A percentile compares a stretch with the other conserved stretches of the same genome.
Evolutionary conservation across 2,888 invertebrate species (phyloP).

Genomic region (Yponomeuta plumbellus): DNA sequence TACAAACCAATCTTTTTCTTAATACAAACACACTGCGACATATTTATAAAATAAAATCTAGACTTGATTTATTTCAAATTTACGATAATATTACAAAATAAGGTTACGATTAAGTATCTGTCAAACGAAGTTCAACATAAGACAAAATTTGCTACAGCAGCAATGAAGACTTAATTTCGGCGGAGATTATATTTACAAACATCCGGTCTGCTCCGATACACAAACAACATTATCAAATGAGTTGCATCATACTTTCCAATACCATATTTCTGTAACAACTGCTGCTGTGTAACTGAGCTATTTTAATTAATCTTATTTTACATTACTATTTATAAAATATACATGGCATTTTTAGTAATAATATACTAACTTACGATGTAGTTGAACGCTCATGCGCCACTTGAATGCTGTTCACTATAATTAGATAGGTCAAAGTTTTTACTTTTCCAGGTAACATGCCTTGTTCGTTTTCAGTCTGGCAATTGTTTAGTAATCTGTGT

Average conservation of each 20-base stretch:
- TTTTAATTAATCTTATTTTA: too few species aligned
- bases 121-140: too few species aligned
- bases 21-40: background rate
- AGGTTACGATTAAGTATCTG: too few species aligned
- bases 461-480: background rate
- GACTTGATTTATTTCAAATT: too few species aligned
- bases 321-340: background rate
- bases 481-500: background rate
- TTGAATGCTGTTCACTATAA: background rate
- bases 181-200: conserved; percentile 1
- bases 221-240: background rate
- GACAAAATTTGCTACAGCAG: background rate
- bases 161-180: background rate
- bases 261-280: background rate
- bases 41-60: background rate
- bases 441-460: background rate
- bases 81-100: too few species aligned
- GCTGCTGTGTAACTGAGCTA: too few species aligned
- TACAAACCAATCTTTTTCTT: background rate
- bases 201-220: background rate
- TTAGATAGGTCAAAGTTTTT: background rate
- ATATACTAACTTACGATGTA: too few species aligned
- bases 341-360: background rate
- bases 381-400: background rate
- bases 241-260: background rate